Evolutionary conservation across 2,888 invertebrate species (phyloP), one percentile per base, ranked within the genome.

Genomic region (Mycalesis mineus): DNA sequence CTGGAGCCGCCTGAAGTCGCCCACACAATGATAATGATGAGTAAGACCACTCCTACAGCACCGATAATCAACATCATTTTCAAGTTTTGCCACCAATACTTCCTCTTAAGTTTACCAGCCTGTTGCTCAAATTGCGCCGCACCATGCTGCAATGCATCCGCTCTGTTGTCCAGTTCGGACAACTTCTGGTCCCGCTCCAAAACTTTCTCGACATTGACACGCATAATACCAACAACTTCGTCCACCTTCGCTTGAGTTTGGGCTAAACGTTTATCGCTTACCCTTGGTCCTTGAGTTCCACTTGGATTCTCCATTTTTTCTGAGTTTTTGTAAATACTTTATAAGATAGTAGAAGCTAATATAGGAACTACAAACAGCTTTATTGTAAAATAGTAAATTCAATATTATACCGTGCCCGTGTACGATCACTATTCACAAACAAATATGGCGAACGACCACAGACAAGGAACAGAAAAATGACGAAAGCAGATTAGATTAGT

Each of bases 31-130:
- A 96, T 95, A 75, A 96, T 95, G 82, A 95, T 94, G 85, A 96
- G 90, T 79, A 96, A 87, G 68, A 96, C 92, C 68, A 93, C 92
- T 67, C 94, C 96, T 79, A 96, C 96, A 70, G 94, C 94, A 73
- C 96, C 96, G 91, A 96, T 95, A 68, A 96, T 96, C 78, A 96
- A 93, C 96, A 96, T 96, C 96, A 96, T 96, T 92, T 98, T 98
- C 85, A 98, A 91, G 89, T 98, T 98, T 90, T 98, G 97, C 94
- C 97, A 95, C 98, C 98, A 98, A 82, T 97, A 98, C 89, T 98
- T 98, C 80, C 97, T 92, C 90, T 98, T 98, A 69, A 98, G 92
- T 91, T 97, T 97, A 64, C 97, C 97, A 67, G 98, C 98, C 81
- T 97, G 97, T 73, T 98, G 97, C 88, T 98, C 98, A 82, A 98